Conservation (phyloP, 2,797 vertebrate species). For the Gadopsis bispinosus region DNA sequence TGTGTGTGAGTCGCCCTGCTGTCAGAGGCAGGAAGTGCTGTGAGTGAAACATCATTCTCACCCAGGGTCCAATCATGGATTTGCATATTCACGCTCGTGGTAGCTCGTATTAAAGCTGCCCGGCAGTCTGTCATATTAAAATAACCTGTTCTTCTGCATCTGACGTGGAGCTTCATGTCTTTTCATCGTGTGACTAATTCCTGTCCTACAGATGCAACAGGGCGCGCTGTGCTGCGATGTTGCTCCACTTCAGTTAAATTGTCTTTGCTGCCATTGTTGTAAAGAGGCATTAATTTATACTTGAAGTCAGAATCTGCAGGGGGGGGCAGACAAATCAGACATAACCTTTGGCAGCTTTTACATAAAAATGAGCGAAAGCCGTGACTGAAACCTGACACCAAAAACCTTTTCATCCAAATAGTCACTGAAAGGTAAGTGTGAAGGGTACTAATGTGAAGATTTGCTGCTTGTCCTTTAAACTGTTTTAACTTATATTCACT, state of each 20-base stretch:
- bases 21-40: background rate
- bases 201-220: background rate
- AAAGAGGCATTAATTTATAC: background rate
- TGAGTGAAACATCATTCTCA: constrained; percentile 62
- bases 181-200: constrained; percentile 21
- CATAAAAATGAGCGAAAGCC: too few species aligned
- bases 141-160: too few species aligned
- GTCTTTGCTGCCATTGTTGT: background rate
- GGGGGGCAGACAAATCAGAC: background rate
- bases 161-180: constrained; percentile 1
- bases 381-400: too few species aligned
- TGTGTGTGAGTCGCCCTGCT: constrained; percentile 12
- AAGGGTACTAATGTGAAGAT: too few species aligned
- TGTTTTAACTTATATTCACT: too few species aligned
- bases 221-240: background rate
- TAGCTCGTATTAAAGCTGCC: constrained; percentile 24
- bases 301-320: background rate
- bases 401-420: background rate
- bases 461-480: too few species aligned
- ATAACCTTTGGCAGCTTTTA: too few species aligned
- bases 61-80: constrained; percentile 45
- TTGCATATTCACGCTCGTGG: constrained; percentile 50
- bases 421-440: background rate
- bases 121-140: constrained; percentile 13
- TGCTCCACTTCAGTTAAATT: background rate